Conservation (phyloP, 2,888 invertebrate species). For the Thumatha senex region DNA sequence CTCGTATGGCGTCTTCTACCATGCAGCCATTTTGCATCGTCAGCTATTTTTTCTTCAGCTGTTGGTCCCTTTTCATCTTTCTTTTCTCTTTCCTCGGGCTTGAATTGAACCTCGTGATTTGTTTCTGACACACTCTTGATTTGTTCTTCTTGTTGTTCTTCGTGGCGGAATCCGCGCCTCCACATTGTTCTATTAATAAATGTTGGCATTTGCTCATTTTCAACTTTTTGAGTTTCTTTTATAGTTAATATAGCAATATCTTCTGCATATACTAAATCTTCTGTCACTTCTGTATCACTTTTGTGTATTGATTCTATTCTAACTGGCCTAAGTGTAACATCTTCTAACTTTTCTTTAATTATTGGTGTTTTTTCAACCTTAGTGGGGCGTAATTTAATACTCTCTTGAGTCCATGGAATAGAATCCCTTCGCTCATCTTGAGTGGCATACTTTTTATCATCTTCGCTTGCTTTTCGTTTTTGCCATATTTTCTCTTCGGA, state of each 20-base stretch:
- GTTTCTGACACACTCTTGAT: conserved; percentile 22
- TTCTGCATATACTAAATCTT: conserved; percentile 84
- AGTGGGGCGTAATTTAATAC: conserved; percentile 83
- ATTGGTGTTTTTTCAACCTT: conserved; percentile 82
- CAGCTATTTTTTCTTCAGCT: conserved; percentile 23
- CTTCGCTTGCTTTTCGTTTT: conserved; percentile 33
- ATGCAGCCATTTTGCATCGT: no score
- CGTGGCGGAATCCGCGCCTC: conserved; percentile 35
- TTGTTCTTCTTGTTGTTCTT: conserved; percentile 1
- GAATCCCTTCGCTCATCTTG: conserved; percentile 57
- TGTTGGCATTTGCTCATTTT: no score
- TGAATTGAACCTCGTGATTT: conserved; percentile 35
- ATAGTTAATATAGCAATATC: conserved; percentile 82
- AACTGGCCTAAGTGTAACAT: conserved; percentile 63
- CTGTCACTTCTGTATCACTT: conserved; percentile 61
- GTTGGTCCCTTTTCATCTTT: neutral
- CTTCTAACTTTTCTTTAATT: conserved; percentile 80
- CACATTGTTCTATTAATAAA: conserved; percentile 31
- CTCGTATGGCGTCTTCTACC: conserved; percentile 25
- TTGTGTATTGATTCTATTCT: conserved; percentile 66
- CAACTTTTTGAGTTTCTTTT: conserved; percentile 27
- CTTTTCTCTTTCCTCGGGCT: conserved; percentile 43
- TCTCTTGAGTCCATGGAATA: conserved; percentile 85
- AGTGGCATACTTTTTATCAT: conserved; percentile 32
- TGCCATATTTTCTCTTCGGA: conserved; percentile 19